Evolutionary conservation across 1,140 invertebrate genomes (phyloP), one percentile per base, ranked within the genome.

Genomic region (Bombus superbus): DNA sequence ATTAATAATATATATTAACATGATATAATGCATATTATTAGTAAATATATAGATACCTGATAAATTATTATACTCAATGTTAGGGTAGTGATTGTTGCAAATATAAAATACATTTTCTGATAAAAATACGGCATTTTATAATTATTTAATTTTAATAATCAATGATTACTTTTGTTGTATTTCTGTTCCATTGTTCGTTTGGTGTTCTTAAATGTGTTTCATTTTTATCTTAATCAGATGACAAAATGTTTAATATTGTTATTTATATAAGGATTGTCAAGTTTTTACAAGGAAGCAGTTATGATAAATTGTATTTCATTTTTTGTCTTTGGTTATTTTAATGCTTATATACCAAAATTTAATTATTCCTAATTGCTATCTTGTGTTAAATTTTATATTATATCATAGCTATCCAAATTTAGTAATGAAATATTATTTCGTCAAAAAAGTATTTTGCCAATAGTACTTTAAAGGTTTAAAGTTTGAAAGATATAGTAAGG

Each of bases 21-120:
- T 53, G 22, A 22, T n/a, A 13, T 62, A 28, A 59, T 28, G n/a
- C 11, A 13, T n/a, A 10, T n/a, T 62, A 62, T 62, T n/a, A 13
- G 28, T 32, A 53, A 57, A 18, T 71, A 71, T 71, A 71, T 25
- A 40, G 40, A 71, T 86, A 91, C 90, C 89, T 91, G 89, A 86
- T 88, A 86, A 84, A 90, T 81, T 74, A 90, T 32, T 64, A 91
- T 40, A 80, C 73, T 75, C 32, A 73, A 25, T 32, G 72, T 66
- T 47, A 85, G 47, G 5, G 42, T 42, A 57, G 68, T 53, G 59
- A 82, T 42, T 28, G 44, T 81, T 25, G 78, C 77, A 72, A 86
- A 89, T 75, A 80, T 82, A 81, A 82, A 86, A 66, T 80, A 88
- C 59, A 87, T 86, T 44, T 82, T 79, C 6, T 59, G 22, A 72